Percentiles rank a stretch among this genome's conserved stretches.
Evolutionary conservation across 2,113 vertebrate genomes (phyloP).

Genomic region (Pollachius pollachius): DNA sequence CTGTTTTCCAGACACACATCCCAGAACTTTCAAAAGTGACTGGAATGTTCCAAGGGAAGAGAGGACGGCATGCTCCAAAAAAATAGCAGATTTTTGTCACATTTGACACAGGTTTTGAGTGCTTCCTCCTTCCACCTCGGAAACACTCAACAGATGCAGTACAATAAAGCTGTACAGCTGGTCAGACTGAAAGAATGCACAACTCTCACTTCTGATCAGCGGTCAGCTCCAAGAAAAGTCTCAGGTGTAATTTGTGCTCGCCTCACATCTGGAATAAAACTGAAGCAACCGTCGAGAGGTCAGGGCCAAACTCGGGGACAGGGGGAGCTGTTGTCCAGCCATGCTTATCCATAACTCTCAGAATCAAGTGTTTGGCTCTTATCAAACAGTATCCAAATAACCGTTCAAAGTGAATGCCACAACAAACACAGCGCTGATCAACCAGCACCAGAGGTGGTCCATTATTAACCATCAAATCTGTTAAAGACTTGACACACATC

Average conservation of each 20-base stretch:
- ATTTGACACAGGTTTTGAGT: constrained; percentile 32
- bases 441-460: not conserved
- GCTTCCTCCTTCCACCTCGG: constrained; percentile 37
- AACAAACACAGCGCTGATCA: not conserved
- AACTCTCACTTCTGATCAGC: constrained; percentile 27
- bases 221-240: too few relatives aligned
- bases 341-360: constrained; percentile 48
- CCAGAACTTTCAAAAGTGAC: constrained; percentile 34
- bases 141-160: not conserved
- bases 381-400: constrained; percentile 3
- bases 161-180: constrained; percentile 23
- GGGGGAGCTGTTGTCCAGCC: constrained; percentile 37
- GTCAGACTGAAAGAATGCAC: constrained; percentile 14
- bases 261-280: constrained; percentile 48
- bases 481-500: not conserved
- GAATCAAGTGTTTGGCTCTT: constrained; percentile 11
- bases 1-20: constrained; percentile 26
- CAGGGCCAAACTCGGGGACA: constrained; percentile 30
- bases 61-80: constrained; percentile 34
- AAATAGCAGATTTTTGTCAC: constrained; percentile 42
- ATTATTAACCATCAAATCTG: not conserved
- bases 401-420: not conserved
- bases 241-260: constrained; percentile 37
- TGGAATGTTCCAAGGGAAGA: constrained; percentile 48
- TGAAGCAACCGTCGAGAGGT: constrained; percentile 38